phyloP scores from a whole-genome alignment of 92 coral and sea anemone species.

The Siderastrea siderea region DNA sequence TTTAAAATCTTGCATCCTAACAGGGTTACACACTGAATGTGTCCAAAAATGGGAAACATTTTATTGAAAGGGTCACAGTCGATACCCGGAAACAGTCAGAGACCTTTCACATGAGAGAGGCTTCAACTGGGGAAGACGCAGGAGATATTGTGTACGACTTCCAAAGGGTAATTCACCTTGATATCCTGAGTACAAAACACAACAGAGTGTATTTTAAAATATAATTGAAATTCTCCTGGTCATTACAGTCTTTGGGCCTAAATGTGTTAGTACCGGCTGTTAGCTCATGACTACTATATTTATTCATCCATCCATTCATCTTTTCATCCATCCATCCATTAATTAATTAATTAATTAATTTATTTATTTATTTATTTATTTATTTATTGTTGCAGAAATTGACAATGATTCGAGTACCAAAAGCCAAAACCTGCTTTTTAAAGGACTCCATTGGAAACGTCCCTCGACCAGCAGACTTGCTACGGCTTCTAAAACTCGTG shows the following conservation, averaged over 20 bases:
- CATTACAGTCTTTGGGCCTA: too few relatives aligned
- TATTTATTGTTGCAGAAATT: background rate
- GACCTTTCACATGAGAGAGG: background rate
- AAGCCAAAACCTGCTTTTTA: background rate
- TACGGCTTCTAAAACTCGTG: background rate
- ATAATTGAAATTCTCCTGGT: too few relatives aligned
- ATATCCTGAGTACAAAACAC: too few relatives aligned
- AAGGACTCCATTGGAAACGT: background rate
- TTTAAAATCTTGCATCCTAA: too few relatives aligned
- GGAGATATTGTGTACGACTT: conserved; percentile 17
- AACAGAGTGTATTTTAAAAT: too few relatives aligned
- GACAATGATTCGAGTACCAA: conserved; percentile 13
- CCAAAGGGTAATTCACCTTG: background rate
- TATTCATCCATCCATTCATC: too few relatives aligned
- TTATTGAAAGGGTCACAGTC: background rate
- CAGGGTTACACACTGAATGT: background rate
- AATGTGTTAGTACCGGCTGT: too few relatives aligned
- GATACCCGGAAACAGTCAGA: background rate
- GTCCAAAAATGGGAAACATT: background rate
- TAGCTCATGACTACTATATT: too few relatives aligned
- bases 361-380: too few relatives aligned
- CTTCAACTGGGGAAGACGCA: background rate
- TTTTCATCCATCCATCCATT: too few relatives aligned
- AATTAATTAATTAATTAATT: too few relatives aligned
- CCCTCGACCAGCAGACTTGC: background rate